Percentiles rank a stretch among this genome's conserved stretches.
These are phyloP conservation scores for Lepidochitona cinerea DNA, from an alignment of 2,888 invertebrate species.

Conservation along the genomic window DNA sequence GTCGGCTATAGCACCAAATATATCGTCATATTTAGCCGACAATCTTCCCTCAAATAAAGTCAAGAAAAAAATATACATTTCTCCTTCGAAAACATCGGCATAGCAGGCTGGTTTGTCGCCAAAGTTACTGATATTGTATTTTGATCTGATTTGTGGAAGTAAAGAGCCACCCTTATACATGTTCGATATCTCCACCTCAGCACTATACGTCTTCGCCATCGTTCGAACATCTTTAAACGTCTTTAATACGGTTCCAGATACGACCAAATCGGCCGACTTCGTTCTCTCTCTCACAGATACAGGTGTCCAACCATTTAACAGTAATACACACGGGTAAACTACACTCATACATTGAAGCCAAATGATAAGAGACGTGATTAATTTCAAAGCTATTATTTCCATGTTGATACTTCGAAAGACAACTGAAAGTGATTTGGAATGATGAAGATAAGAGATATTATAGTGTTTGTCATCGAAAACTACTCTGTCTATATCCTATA, in stretches of 20 bases:
- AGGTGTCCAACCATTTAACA: conserved; percentile 67
- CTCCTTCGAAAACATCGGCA: conserved; percentile 59
- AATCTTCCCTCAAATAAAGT: conserved; percentile 58
- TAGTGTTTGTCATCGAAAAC: too few relatives aligned
- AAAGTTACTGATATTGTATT: conserved; percentile 65
- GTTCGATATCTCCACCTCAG: conserved; percentile 50
- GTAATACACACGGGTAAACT: conserved; percentile 49
- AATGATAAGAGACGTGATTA: too few relatives aligned
- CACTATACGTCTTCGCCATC: conserved; percentile 55
- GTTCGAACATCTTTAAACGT: conserved; percentile 54
- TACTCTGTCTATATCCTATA: too few relatives aligned
- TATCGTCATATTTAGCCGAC: conserved; percentile 68
- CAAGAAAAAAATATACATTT: conserved; percentile 64
- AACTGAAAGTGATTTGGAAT: too few relatives aligned
- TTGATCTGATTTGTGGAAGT: background rate
- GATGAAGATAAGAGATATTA: too few relatives aligned
- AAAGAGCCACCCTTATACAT: conserved; percentile 48
- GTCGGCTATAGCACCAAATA: conserved; percentile 64
- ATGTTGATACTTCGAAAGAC: too few relatives aligned
- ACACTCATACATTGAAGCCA: too few relatives aligned
- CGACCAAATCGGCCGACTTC: conserved; percentile 55
- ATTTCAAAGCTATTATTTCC: too few relatives aligned
- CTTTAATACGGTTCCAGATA: conserved; percentile 45
- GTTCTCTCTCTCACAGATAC: conserved; percentile 56
- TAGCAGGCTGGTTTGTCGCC: conserved; percentile 67